Percentiles rank a stretch among this genome's conserved stretches.
phyloP scores from a whole-genome alignment of 2,113 vertebrate genomes.

The Oncorhynchus kisutch region DNA sequence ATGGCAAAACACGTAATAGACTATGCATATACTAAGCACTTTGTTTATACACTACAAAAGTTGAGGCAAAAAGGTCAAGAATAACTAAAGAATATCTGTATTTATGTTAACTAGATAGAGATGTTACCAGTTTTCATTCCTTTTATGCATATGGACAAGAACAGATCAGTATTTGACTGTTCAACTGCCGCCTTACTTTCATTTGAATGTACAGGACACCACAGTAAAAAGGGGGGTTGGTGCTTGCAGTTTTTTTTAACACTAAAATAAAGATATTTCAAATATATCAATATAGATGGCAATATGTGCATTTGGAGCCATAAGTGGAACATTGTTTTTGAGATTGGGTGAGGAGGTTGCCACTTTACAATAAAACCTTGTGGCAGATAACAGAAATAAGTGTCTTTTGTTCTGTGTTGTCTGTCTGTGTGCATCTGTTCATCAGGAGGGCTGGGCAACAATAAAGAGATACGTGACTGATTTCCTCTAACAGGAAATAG shows the following conservation, averaged over 20 bases:
- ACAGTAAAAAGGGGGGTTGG: constrained; percentile 65
- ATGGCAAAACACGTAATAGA: constrained; percentile 78
- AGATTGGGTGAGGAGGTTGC: constrained; percentile 79
- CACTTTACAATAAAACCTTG: constrained; percentile 95
- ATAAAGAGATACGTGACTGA: neutral
- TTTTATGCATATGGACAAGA: constrained; percentile 76
- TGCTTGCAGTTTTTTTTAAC: constrained; percentile 74
- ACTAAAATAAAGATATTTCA: constrained; percentile 68
- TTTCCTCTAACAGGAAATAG: neutral
- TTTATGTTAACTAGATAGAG: constrained; percentile 74
- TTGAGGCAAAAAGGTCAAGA: constrained; percentile 52
- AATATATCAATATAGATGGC: constrained; percentile 84
- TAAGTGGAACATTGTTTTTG: constrained; percentile 89
- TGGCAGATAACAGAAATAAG: constrained; percentile 79
- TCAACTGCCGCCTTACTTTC: constrained; percentile 80
- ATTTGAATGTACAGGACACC: constrained; percentile 81
- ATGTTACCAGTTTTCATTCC: constrained; percentile 82
- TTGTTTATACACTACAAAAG: constrained; percentile 66
- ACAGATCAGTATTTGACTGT: constrained; percentile 65
- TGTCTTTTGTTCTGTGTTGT: constrained; percentile 52
- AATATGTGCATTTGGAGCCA: constrained; percentile 87
- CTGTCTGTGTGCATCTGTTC: neutral
- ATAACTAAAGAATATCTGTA: constrained; percentile 80
- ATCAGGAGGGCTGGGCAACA: neutral
- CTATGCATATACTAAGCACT: constrained; percentile 86